A percentile compares a stretch with the other conserved stretches of the same genome.
Conservation (phyloP, 92 coral and sea anemone species). For the Porites cylindrica region DNA sequence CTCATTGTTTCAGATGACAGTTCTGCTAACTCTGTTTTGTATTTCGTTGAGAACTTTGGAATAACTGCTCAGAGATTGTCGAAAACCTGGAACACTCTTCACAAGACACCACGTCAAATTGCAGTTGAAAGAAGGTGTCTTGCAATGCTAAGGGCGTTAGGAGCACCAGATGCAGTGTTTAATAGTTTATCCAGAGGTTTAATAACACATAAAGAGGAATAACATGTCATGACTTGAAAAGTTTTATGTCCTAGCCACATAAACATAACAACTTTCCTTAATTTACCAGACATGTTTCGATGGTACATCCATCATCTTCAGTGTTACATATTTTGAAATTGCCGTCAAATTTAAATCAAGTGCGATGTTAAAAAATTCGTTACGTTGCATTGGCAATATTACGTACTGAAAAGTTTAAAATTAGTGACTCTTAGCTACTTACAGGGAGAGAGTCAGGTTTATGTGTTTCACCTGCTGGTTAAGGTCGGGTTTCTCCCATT, state of each 20-base stretch:
- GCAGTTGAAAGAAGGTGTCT: conserved; percentile 22
- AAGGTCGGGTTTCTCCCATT: too few species aligned
- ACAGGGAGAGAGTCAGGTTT: too few species aligned
- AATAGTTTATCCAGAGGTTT: conserved; percentile 20
- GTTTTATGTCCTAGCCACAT: background rate
- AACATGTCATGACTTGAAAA: background rate
- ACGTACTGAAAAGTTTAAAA: too few species aligned
- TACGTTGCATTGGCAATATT: too few species aligned
- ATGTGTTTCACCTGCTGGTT: background rate
- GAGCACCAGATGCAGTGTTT: conserved; percentile 32
- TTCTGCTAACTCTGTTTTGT: conserved; percentile 1
- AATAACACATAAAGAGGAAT: conserved; percentile 3
- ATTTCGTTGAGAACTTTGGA: conserved; percentile 8
- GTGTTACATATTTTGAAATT: too few species aligned
- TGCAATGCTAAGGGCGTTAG: conserved; percentile 15
- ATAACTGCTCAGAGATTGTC: conserved; percentile 2
- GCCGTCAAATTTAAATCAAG: too few species aligned
- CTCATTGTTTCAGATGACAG: conserved; percentile 6
- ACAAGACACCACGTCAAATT: conserved; percentile 30
- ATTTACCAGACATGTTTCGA: too few species aligned
- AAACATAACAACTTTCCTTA: too few species aligned
- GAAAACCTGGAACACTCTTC: conserved; percentile 5
- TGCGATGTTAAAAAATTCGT: too few species aligned
- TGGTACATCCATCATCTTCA: too few species aligned
- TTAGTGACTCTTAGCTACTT: too few species aligned